phyloP scores from a whole-genome alignment of 2,113 vertebrate genomes.

The Nicator chloris region DNA sequence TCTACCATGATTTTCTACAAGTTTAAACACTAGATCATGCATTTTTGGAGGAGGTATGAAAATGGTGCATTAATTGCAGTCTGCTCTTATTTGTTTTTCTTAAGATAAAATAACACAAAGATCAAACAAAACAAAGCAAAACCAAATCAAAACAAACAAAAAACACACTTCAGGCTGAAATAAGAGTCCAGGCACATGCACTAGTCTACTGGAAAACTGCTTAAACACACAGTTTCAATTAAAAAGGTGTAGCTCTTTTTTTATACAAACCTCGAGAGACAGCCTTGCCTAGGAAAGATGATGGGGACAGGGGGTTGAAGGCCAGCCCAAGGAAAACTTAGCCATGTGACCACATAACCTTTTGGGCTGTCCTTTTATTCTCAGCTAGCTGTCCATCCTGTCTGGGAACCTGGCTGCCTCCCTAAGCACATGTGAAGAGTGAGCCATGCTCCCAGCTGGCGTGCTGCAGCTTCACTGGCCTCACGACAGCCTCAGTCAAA shows the following conservation, averaged over 20 bases:
- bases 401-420: background rate
- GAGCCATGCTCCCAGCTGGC: background rate
- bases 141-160: background rate
- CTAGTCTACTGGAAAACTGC: background rate
- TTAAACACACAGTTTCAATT: background rate
- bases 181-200: background rate
- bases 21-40: background rate
- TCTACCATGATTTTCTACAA: background rate
- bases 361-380: background rate
- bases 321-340: background rate
- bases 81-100: background rate
- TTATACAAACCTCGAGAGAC: background rate
- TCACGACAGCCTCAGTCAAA: background rate
- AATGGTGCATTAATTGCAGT: background rate
- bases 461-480: background rate
- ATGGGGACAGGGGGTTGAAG: background rate
- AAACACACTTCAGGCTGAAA: background rate
- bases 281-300: background rate
- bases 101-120: background rate
- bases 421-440: background rate
- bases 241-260: background rate
- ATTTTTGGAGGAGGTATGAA: background rate
- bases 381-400: background rate
- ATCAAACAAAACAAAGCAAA: background rate
- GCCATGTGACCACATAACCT: background rate